phyloP scores from a whole-genome alignment of 2,888 invertebrate species.

The Diaphora mendica region DNA sequence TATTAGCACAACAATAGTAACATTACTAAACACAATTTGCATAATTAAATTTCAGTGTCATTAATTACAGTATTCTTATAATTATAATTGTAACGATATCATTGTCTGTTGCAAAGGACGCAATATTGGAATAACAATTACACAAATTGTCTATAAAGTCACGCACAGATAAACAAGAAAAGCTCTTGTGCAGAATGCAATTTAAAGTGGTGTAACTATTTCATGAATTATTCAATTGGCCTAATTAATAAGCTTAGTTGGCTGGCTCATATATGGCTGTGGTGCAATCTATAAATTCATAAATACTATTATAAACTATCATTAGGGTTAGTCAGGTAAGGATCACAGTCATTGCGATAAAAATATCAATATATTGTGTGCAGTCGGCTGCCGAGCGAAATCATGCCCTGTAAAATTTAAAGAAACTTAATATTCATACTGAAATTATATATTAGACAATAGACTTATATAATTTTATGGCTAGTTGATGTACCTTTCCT shows the following conservation, averaged over 20 bases:
- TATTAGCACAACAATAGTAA: background rate
- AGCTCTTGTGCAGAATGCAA: slow-evolving; percentile 3
- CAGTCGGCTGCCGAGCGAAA: too few species aligned
- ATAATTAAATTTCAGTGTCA: background rate
- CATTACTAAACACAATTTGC: background rate
- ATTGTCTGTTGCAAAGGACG: slow-evolving; percentile 8
- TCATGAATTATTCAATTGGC: slow-evolving; percentile 2
- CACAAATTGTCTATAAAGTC: background rate
- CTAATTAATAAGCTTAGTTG: slow-evolving; percentile 2
- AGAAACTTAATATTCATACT: too few species aligned
- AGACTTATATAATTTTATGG: too few species aligned
- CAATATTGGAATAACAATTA: slow-evolving; percentile 3
- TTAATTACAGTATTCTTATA: background rate
- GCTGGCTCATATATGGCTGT: too few species aligned
- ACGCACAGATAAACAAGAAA: slow-evolving; percentile 15
- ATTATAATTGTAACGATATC: background rate
- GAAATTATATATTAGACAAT: too few species aligned
- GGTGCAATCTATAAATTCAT: background rate
- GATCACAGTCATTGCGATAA: background rate
- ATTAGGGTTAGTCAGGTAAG: background rate
- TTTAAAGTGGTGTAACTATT: background rate
- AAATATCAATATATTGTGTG: too few species aligned
- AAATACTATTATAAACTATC: background rate
- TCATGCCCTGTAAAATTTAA: too few species aligned
- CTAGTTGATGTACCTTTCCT: too few species aligned